A percentile compares a stretch with the other conserved stretches of the same genome.
phyloP scores from a whole-genome alignment of 1,140 invertebrate species.

The Drosophila willistoni region DNA sequence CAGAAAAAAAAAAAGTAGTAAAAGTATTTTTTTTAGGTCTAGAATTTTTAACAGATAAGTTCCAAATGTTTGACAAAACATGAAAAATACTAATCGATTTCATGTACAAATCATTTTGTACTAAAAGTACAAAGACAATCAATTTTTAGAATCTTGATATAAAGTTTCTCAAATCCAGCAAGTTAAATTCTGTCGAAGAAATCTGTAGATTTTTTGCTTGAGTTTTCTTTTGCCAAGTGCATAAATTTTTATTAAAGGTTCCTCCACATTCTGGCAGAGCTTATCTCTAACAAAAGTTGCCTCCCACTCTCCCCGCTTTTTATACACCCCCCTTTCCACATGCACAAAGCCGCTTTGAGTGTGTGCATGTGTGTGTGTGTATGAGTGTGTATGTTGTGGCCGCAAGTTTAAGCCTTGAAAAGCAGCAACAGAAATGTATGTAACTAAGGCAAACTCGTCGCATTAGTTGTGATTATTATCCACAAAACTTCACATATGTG shows the following conservation, averaged over 20 bases:
- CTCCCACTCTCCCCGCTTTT: not conserved
- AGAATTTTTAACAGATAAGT: too few relatives aligned
- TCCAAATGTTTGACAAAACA: too few relatives aligned
- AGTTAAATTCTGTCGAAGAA: not conserved
- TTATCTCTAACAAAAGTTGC: slow-evolving; percentile 1
- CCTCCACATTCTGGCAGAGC: not conserved
- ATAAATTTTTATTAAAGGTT: slow-evolving; percentile 6
- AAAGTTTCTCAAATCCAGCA: not conserved
- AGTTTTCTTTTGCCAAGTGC: not conserved
- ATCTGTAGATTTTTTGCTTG: not conserved
- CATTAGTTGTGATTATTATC: slow-evolving; percentile 76
- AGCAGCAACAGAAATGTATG: slow-evolving; percentile 44
- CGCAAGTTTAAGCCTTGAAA: slow-evolving; percentile 30
- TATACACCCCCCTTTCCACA: not conserved
- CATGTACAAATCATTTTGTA: too few relatives aligned
- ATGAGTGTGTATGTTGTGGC: not conserved
- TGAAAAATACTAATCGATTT: too few relatives aligned
- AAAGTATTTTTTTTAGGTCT: too few relatives aligned
- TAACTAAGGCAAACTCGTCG: slow-evolving; percentile 63
- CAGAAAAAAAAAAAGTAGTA: too few relatives aligned
- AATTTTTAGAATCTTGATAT: too few relatives aligned
- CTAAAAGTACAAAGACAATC: too few relatives aligned
- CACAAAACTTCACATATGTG: slow-evolving; percentile 46
- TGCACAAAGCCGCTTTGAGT: not conserved
- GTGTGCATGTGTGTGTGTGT: not conserved